Evolutionary conservation across 2,113 vertebrate genomes (phyloP).

Genomic region (Camelus dromedarius): DNA sequence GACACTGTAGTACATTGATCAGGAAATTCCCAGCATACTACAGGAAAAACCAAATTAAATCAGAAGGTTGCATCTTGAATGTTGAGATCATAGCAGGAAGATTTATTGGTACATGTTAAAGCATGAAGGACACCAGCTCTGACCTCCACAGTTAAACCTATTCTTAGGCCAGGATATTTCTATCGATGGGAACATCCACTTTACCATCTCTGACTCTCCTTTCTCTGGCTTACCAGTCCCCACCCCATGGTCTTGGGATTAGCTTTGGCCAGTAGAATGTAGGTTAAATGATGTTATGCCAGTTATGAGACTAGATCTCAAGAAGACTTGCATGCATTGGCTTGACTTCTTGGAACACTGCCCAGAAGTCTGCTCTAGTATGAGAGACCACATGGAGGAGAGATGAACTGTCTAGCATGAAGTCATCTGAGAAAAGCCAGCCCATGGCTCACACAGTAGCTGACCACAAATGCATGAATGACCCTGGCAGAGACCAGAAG

Average conservation of each 20-base stretch:
- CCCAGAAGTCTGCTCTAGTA: background rate
- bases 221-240: background rate
- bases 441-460: background rate
- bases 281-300: background rate
- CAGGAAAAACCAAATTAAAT: background rate
- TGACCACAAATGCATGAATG: background rate
- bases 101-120: background rate
- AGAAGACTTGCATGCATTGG: background rate
- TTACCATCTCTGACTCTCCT: background rate
- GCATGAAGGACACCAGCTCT: background rate
- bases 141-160: background rate
- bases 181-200: background rate
- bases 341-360: background rate
- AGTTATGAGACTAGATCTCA: background rate
- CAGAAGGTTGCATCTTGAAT: background rate
- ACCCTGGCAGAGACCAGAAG: background rate
- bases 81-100: background rate
- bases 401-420: background rate
- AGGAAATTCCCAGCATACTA: constrained; percentile 7
- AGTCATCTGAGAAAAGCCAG: background rate
- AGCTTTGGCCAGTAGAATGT: background rate
- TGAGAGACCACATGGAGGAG: background rate
- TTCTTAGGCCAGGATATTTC: background rate
- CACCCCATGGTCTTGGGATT: background rate
- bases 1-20: background rate